Evolutionary conservation across 2,797 vertebrate genomes (phyloP).

Genomic region (Tympanoctomys barrerae): DNA sequence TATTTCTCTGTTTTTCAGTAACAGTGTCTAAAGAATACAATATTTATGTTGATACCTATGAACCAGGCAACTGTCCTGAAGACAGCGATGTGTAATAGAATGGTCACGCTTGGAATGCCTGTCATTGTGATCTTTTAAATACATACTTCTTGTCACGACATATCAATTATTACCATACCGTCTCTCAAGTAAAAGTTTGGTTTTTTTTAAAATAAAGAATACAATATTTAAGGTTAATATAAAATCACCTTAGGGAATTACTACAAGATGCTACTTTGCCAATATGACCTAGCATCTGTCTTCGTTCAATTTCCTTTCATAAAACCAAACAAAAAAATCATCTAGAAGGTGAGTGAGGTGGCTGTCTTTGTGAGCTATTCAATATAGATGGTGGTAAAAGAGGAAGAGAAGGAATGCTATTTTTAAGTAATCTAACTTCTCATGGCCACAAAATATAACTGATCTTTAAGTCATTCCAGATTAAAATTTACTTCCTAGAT

Average conservation of each 20-base stretch:
- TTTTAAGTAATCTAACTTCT: slow-evolving; percentile 14
- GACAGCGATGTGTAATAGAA: too few species aligned
- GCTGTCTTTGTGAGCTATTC: slow-evolving; percentile 85
- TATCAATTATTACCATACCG: too few species aligned
- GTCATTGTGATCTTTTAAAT: too few species aligned
- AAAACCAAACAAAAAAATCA: slow-evolving; percentile 43
- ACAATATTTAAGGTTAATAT: slow-evolving; percentile 81
- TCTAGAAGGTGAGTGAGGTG: slow-evolving; percentile 77
- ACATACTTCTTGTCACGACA: too few species aligned
- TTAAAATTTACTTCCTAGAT: slow-evolving; percentile 17
- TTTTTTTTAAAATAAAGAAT: slow-evolving; percentile 58
- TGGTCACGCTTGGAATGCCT: too few species aligned
- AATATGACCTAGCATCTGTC: slow-evolving; percentile 75
- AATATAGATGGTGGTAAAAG: slow-evolving; percentile 74
- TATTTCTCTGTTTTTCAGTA: slow-evolving; percentile 78
- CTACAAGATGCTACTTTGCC: slow-evolving; percentile 74
- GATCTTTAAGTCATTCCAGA: slow-evolving; percentile 35
- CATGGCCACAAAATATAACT: not conserved
- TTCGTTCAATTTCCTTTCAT: slow-evolving; percentile 68
- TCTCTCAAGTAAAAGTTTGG: too few species aligned
- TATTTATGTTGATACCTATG: slow-evolving; percentile 55
- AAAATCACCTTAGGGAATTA: slow-evolving; percentile 83
- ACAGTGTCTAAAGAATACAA: slow-evolving; percentile 78
- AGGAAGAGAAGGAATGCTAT: slow-evolving; percentile 80
- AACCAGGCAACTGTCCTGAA: too few species aligned